A percentile compares a stretch with the other conserved stretches of the same genome.
Conservation (phyloP, 2,113 vertebrate species). For the Aptenodytes forsteri region DNA sequence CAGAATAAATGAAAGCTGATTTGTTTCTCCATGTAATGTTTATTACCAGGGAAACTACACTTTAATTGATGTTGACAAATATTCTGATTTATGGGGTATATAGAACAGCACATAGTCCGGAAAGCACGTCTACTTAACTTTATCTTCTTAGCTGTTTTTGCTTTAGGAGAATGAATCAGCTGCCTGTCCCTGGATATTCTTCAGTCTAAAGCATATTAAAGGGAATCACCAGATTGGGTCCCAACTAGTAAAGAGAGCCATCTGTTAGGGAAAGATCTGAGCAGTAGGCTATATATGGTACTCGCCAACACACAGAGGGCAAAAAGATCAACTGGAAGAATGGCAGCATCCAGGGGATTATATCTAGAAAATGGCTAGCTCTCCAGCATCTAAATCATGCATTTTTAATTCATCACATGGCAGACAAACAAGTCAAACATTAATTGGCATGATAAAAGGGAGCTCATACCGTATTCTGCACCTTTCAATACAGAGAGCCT, state of each 20-base stretch:
- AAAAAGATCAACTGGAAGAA: constrained; percentile 77
- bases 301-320: constrained; percentile 73
- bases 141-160: constrained; percentile 60
- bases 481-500: neutral
- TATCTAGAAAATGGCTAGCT: constrained; percentile 60
- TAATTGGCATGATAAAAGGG: constrained; percentile 73
- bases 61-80: constrained; percentile 80
- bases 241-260: constrained; percentile 78
- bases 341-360: constrained; percentile 73
- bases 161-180: constrained; percentile 60
- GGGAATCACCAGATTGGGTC: constrained; percentile 80
- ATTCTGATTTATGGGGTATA: constrained; percentile 72
- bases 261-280: constrained; percentile 79
- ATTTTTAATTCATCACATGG: constrained; percentile 78
- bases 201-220: constrained; percentile 77
- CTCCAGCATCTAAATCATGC: constrained; percentile 72
- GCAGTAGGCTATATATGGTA: constrained; percentile 58
- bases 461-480: constrained; percentile 15
- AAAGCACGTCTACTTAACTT: constrained; percentile 65
- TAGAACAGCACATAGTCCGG: neutral
- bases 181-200: constrained; percentile 68
- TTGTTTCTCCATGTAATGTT: constrained; percentile 71
- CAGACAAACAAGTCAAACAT: constrained; percentile 71
- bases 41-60: constrained; percentile 67
- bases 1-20: constrained; percentile 81